Base-by-base conservation (phyloP, 2,797 vertebrate species). In the Channallabes apus region DNA sequence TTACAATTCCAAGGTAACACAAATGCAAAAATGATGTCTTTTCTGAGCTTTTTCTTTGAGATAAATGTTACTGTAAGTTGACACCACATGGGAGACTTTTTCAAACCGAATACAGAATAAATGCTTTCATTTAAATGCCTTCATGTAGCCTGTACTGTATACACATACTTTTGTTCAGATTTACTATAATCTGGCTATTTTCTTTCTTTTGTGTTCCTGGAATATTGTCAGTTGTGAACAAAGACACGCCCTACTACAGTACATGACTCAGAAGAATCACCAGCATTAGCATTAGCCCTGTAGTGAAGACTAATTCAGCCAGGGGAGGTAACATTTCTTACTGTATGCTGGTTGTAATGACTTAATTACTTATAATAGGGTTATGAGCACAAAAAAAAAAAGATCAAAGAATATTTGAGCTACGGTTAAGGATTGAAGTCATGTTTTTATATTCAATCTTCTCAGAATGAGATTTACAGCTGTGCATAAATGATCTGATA, bases 161-260 rank as follows among this genome's bases (percentile, higher is more conserved):
- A 76, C 32, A 20, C n/a, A 38, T 38, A 14, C 15, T 24, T n/a
- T 4, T 5, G 7, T 59, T 77, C 9, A 61, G 18, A 15, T 78
- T 61, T 12, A 59, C 54, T 20, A 24, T 35, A 32, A 59, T 20
- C 51, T 29, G 27, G 5, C 27, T 32, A 18, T 59, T 59, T 24
- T 35, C 12, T 77, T 51, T 35, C 29, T 76, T 56, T 32, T 32
- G n/a, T 41, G 46, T 2, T 46, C 46, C 12, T 79, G n/a, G 14
- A 79, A n/a, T 62, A 62, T n/a, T 79, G 77, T 61, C 29, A 58
- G 11, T 38, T 78, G 20, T 62, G 58, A 38, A 18, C 35, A 79
- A 79, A 29, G 78, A 46, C 78, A 80, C 78, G n/a, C 78, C 78
- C 78, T 65, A 51, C 38, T 80, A 15, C 59, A 80, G 35, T 35